A percentile compares a stretch with the other conserved stretches of the same genome.
These are phyloP conservation scores for Cyanoramphus novaezelandiae DNA, from an alignment of 2,113 vertebrate genomes.

Conservation along the genomic window DNA sequence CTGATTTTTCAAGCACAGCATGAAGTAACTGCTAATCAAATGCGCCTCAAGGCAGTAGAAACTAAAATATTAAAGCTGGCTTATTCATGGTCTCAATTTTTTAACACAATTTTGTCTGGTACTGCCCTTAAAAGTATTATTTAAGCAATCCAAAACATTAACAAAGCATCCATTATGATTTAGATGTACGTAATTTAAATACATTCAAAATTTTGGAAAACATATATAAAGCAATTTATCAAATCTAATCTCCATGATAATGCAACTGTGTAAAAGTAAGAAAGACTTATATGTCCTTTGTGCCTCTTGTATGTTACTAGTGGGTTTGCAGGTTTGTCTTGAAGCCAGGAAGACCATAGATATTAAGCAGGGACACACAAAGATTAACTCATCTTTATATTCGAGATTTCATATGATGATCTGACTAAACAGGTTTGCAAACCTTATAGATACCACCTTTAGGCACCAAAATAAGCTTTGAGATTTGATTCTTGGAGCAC, in stretches of 20 bases:
- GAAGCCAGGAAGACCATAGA: neutral
- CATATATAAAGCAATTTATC: neutral
- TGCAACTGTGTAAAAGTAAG: neutral
- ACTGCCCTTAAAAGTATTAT: neutral
- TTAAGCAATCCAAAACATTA: neutral
- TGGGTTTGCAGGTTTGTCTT: neutral
- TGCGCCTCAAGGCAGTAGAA: conserved; percentile 9
- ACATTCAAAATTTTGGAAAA: neutral
- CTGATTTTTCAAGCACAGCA: conserved; percentile 30
- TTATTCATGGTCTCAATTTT: conserved; percentile 19
- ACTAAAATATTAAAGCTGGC: conserved; percentile 10
- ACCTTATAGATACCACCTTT: neutral
- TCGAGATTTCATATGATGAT: neutral
- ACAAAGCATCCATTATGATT: neutral
- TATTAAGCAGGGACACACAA: neutral
- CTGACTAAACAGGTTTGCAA: neutral
- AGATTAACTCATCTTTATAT: neutral
- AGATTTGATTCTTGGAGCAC: neutral
- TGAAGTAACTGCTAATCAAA: conserved; percentile 39
- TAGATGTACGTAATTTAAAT: neutral
- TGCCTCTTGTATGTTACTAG: neutral
- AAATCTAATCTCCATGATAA: neutral
- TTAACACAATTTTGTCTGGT: neutral
- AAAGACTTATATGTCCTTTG: neutral
- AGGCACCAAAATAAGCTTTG: neutral